Evolutionary conservation across 2,888 invertebrate species (phyloP).

Genomic region (Acleris holmiana): DNA sequence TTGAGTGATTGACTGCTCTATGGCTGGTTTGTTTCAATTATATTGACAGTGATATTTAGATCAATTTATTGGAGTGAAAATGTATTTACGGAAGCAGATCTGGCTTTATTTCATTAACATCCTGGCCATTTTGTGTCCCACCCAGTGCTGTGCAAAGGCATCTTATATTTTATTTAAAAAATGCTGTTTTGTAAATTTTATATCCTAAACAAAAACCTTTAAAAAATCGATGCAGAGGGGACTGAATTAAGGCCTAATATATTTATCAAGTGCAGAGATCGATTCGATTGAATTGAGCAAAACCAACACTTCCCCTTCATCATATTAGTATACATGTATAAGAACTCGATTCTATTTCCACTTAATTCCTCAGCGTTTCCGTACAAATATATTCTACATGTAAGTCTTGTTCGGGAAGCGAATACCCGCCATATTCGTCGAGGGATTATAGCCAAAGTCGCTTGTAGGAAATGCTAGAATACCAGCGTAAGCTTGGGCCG

Average conservation of each 20-base stretch:
- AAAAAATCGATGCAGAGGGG: too few species aligned
- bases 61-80: too few species aligned
- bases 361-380: conserved; percentile 23
- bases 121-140: too few species aligned
- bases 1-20: neutral
- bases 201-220: too few species aligned
- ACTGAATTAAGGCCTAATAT: too few species aligned
- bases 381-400: conserved; percentile 18
- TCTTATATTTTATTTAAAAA: too few species aligned
- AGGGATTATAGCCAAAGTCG: conserved; percentile 3
- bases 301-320: neutral
- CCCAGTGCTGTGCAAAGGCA: too few species aligned
- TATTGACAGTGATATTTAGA: too few species aligned
- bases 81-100: too few species aligned
- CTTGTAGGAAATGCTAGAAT: conserved; percentile 1
- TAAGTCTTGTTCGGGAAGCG: neutral
- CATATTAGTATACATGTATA: conserved; percentile 3
- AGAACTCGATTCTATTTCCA: conserved; percentile 21
- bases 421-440: conserved; percentile 6
- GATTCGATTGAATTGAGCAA: neutral
- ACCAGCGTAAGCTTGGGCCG: conserved; percentile 10
- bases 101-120: too few species aligned
- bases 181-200: too few species aligned
- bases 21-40: too few species aligned
- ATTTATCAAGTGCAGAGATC: neutral